phyloP scores from a whole-genome alignment of 2,113 vertebrate species.

The Ailurus styani region DNA sequence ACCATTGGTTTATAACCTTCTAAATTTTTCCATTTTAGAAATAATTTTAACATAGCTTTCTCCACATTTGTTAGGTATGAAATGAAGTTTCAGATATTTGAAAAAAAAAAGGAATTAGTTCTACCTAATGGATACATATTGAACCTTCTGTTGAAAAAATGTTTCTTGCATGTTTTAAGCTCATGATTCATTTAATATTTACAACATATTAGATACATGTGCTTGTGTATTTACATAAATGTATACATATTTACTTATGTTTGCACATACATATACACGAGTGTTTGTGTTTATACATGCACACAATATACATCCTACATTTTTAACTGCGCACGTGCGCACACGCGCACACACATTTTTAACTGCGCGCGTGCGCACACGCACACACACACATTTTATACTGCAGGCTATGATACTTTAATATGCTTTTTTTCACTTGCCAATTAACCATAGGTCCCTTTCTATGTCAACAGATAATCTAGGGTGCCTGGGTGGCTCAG shows the following conservation, averaged over 20 bases:
- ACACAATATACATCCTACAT: neutral
- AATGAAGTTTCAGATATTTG: slow-evolving; percentile 4
- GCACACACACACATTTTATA: neutral
- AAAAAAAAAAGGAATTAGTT: neutral
- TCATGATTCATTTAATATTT: neutral
- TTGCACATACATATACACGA: neutral
- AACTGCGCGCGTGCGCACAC: neutral
- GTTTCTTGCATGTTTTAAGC: neutral
- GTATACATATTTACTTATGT: neutral
- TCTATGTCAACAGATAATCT: neutral
- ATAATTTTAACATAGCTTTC: neutral
- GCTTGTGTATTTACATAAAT: neutral
- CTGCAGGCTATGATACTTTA: neutral
- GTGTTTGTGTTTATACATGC: neutral
- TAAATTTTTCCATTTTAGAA: neutral
- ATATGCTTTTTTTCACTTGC: neutral
- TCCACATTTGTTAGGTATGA: neutral
- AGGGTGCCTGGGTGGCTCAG: neutral
- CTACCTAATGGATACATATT: neutral
- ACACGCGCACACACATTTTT: neutral
- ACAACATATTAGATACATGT: neutral
- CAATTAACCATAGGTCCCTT: neutral
- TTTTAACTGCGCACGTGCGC: neutral
- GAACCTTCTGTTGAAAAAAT: neutral
- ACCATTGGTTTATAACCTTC: neutral